Percentiles rank a stretch among this genome's conserved stretches.
Conservation (phyloP, 2,888 invertebrate species). For the Dicyrtoma fusca region DNA sequence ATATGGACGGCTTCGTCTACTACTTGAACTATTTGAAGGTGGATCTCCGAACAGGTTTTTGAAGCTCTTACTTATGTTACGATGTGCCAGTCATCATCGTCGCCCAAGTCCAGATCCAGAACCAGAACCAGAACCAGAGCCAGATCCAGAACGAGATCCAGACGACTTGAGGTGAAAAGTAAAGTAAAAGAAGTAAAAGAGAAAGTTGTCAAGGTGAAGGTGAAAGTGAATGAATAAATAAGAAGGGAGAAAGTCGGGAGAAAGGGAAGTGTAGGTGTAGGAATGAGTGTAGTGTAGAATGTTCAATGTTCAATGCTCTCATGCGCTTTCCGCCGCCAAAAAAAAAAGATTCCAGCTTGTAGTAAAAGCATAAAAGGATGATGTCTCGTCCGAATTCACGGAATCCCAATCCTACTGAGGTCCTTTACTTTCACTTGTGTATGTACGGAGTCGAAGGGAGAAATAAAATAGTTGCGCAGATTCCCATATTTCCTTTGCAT, state of each 20-base stretch:
- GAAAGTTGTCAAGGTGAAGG: not conserved
- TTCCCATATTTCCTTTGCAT: no score
- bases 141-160: not conserved
- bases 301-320: not conserved
- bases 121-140: not conserved
- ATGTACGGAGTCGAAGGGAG: not conserved
- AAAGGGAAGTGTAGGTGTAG: constrained; percentile 1
- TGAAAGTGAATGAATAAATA: not conserved
- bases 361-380: not conserved
- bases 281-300: no score
- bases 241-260: constrained; percentile 2
- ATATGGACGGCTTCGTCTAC: no score
- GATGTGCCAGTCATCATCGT: no score
- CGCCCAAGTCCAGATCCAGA: no score
- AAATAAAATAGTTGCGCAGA: constrained; percentile 3
- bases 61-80: no score
- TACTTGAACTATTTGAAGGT: no score
- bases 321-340: not conserved
- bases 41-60: no score
- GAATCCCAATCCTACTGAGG: not conserved
- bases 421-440: not conserved
- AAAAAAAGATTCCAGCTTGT: not conserved
- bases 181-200: constrained; percentile 2
- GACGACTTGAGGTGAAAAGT: not conserved
- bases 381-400: not conserved